phyloP scores from a whole-genome alignment of 2,113 vertebrate species.

The Eurypyga helias region DNA sequence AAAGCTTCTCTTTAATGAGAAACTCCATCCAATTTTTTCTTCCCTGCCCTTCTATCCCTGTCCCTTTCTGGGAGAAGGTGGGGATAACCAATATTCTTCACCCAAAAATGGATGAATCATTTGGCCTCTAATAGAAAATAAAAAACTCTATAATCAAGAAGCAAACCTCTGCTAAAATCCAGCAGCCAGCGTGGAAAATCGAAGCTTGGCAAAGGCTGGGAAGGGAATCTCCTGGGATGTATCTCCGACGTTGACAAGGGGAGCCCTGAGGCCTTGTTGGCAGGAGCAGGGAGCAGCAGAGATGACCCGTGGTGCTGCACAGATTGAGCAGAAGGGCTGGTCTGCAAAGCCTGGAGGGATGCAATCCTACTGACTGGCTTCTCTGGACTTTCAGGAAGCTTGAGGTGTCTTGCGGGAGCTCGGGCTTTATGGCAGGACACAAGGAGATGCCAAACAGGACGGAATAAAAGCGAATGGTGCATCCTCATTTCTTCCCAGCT shows the following conservation, averaged over 20 bases:
- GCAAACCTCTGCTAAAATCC: neutral
- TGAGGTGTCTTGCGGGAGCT: neutral
- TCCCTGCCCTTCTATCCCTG: neutral
- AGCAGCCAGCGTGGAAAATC: neutral
- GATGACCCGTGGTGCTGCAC: rapidly evolving
- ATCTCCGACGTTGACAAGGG: neutral
- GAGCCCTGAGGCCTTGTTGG: neutral
- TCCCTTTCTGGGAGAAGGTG: neutral
- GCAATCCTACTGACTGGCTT: rapidly evolving
- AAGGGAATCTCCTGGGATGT: neutral
- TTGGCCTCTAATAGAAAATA: neutral
- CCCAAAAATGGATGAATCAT: neutral
- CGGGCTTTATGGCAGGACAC: neutral
- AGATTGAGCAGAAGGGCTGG: neutral
- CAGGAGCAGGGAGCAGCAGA: neutral
- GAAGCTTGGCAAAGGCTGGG: neutral
- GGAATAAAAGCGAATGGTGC: neutral
- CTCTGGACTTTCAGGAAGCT: neutral
- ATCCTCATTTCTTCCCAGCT: neutral
- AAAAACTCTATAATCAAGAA: neutral
- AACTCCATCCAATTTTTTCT: rapidly evolving
- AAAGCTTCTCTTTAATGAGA: neutral
- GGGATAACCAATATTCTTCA: neutral
- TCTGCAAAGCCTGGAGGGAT: neutral
- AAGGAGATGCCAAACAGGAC: neutral